Conservation (phyloP, 2,113 vertebrate genomes). For the Podiceps cristatus region DNA sequence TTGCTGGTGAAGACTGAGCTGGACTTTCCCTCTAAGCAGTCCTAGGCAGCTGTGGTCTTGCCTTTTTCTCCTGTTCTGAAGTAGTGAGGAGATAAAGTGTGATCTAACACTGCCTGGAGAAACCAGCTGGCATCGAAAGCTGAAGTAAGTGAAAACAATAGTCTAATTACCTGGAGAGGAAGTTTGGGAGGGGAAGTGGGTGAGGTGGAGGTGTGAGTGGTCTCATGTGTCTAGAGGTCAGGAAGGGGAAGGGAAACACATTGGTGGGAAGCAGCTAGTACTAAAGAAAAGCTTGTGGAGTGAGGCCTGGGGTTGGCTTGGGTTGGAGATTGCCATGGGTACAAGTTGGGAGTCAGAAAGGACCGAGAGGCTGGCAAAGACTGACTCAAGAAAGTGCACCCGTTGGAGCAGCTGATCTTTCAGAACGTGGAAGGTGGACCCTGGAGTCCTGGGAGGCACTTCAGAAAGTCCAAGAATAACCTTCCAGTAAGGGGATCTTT, state of each 20-base stretch:
- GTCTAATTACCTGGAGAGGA: slow-evolving; percentile 46
- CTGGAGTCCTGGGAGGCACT: background rate
- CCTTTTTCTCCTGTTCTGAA: background rate
- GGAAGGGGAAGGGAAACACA: background rate
- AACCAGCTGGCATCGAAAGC: slow-evolving; percentile 22
- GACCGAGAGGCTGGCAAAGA: background rate
- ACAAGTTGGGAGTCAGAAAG: background rate
- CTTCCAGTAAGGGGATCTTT: background rate
- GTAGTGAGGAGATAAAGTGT: slow-evolving; percentile 51
- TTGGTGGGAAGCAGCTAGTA: background rate
- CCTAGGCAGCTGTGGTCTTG: slow-evolving; percentile 1
- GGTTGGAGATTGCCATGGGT: background rate
- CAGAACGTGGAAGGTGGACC: background rate
- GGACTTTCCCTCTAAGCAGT: background rate
- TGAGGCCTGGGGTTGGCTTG: accelerated
- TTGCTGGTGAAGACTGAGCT: background rate
- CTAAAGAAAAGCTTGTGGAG: background rate
- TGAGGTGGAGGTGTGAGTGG: slow-evolving; percentile 12
- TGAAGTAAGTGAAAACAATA: slow-evolving; percentile 13
- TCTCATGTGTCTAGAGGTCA: background rate
- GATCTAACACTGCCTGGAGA: slow-evolving; percentile 49
- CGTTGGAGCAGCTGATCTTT: background rate
- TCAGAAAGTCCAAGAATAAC: background rate
- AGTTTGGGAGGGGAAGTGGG: background rate
- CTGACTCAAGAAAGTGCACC: background rate